A percentile compares a stretch with the other conserved stretches of the same genome.
Evolutionary conservation across 2,797 vertebrate genomes (phyloP).

Genomic region (Sphenopsis melanotis): DNA sequence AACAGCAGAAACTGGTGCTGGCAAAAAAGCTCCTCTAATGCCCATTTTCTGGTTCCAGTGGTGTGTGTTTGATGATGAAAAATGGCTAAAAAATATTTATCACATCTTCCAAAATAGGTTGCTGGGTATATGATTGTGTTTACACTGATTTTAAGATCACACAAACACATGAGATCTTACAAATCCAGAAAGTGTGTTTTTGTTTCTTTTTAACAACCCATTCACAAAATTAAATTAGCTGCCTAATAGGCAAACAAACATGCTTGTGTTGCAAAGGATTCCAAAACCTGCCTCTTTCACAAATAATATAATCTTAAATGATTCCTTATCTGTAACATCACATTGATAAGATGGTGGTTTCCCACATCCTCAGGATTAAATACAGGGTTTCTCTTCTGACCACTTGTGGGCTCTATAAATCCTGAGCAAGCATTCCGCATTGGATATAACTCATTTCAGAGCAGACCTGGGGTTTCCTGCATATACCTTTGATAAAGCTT

Average conservation of each 20-base stretch:
- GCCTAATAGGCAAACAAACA: neutral
- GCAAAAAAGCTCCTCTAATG: neutral
- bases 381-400: neutral
- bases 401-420: neutral
- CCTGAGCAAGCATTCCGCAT: neutral
- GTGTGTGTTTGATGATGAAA: neutral
- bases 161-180: neutral
- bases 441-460: neutral
- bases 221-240: neutral
- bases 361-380: neutral
- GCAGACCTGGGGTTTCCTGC: neutral
- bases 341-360: neutral
- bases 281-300: neutral
- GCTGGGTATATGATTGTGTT: neutral
- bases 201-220: neutral
- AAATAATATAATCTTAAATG: neutral
- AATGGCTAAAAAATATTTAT: neutral
- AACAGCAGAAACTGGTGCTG: neutral
- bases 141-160: neutral
- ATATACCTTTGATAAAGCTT: neutral
- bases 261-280: neutral
- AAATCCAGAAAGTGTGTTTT: neutral
- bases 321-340: neutral
- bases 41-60: neutral
- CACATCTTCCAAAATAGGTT: neutral